A percentile compares a stretch with the other conserved stretches of the same genome.
Conservation (phyloP, 1,140 invertebrate species). For the Pseudomyrmex sp. region DNA sequence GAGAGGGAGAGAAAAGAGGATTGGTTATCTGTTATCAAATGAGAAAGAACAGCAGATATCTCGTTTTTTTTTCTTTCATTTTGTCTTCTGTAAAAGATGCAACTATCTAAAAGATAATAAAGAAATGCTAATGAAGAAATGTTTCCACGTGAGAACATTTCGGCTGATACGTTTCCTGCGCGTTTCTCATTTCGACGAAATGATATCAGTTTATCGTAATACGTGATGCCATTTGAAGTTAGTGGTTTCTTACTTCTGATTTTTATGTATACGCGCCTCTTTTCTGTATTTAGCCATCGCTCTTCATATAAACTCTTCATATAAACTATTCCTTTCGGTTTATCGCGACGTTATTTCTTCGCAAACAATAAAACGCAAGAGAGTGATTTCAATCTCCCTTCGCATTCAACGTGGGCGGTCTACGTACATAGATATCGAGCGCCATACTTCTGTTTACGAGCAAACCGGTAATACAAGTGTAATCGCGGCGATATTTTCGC, state of each 20-base stretch:
- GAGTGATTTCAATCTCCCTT: background rate
- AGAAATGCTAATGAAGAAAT: slow-evolving; percentile 24
- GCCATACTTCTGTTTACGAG: slow-evolving; percentile 47
- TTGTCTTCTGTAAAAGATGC: background rate
- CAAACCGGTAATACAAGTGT: slow-evolving; percentile 36
- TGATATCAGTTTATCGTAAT: background rate
- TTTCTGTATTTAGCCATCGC: background rate
- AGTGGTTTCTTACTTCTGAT: background rate
- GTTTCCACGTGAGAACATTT: slow-evolving; percentile 3
- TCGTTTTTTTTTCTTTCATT: slow-evolving; percentile 16
- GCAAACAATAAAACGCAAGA: background rate
- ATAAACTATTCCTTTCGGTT: slow-evolving; percentile 7
- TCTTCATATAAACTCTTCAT: no score
- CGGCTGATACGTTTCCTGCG: no score
- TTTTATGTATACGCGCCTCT: background rate
- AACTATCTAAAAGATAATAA: slow-evolving; percentile 40
- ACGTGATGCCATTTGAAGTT: background rate
- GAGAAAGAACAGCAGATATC: slow-evolving; percentile 25
- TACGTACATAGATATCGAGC: background rate
- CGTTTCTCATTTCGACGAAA: no score
- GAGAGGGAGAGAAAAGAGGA: background rate
- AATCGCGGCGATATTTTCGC: slow-evolving; percentile 58
- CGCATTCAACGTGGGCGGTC: background rate
- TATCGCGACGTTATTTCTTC: background rate
- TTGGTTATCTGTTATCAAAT: slow-evolving; percentile 40